These are phyloP conservation scores for Leptinotarsa defecta DNA, from an alignment of 1,140 invertebrate genomes.

Conservation along the genomic window DNA sequence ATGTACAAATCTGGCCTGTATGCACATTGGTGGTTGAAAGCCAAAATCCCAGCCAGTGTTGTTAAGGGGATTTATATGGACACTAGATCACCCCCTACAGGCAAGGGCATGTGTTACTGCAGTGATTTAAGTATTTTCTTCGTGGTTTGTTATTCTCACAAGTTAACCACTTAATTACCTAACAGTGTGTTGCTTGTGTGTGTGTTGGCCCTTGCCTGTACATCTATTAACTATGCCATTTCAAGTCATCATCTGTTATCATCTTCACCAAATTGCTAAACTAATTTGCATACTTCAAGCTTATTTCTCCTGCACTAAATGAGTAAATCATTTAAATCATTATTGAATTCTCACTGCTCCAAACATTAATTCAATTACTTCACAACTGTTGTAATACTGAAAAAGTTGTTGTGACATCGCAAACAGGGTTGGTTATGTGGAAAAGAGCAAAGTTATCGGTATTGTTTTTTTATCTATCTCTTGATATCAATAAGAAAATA, in stretches of 20 bases:
- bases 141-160: constrained; percentile 29
- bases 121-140: constrained; percentile 33
- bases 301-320: too few relatives aligned
- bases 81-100: constrained; percentile 57
- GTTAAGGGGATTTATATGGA: constrained; percentile 60
- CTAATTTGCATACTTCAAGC: background rate
- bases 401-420: too few relatives aligned
- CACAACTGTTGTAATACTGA: too few relatives aligned
- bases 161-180: constrained; percentile 21
- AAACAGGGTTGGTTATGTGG: too few relatives aligned
- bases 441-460: too few relatives aligned
- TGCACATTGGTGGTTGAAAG: constrained; percentile 91
- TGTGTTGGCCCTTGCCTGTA: constrained; percentile 53
- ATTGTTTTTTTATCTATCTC: too few relatives aligned
- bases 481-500: too few relatives aligned
- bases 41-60: constrained; percentile 71
- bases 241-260: constrained; percentile 11
- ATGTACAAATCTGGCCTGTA: constrained; percentile 81
- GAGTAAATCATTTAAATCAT: too few relatives aligned
- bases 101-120: constrained; percentile 61
- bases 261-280: background rate
- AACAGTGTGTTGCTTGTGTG: constrained; percentile 37
- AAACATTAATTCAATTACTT: too few relatives aligned
- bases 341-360: too few relatives aligned
- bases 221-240: constrained; percentile 28